phyloP scores from a whole-genome alignment of 2,888 invertebrate species.

The Lagria hirta region DNA sequence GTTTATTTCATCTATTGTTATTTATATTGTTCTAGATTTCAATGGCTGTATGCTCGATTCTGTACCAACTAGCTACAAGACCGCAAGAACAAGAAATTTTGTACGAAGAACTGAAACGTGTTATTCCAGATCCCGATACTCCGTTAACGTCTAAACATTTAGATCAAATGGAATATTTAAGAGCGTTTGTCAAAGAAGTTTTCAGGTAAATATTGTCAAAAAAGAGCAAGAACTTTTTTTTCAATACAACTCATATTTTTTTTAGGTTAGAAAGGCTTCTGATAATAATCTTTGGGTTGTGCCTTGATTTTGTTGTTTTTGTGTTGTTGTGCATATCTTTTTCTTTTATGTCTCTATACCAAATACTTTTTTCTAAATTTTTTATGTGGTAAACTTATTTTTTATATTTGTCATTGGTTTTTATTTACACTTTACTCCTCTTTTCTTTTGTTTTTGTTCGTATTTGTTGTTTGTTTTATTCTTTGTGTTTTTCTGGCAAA shows the following conservation, averaged over 20 bases:
- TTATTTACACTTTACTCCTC: constrained; percentile 10
- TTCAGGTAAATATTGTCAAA: constrained; percentile 68
- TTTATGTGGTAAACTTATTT: neutral
- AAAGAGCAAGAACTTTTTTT: too few relatives aligned
- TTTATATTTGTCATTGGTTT: constrained; percentile 2
- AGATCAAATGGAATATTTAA: constrained; percentile 67
- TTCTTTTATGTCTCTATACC: too few relatives aligned
- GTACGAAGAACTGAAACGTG: constrained; percentile 59
- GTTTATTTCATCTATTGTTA: constrained; percentile 3
- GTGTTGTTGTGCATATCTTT: too few relatives aligned
- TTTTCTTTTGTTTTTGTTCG: too few relatives aligned
- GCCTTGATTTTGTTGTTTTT: too few relatives aligned
- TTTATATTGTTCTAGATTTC: constrained; percentile 61
- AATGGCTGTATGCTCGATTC: constrained; percentile 71
- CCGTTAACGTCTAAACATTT: constrained; percentile 60
- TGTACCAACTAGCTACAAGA: constrained; percentile 70
- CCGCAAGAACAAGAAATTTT: constrained; percentile 66
- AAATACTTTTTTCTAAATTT: too few relatives aligned
- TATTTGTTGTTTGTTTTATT: too few relatives aligned
- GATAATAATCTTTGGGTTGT: too few relatives aligned
- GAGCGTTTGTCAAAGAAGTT: constrained; percentile 75
- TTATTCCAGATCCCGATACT: constrained; percentile 55
- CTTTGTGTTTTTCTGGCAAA: too few relatives aligned
- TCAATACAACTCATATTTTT: too few relatives aligned
- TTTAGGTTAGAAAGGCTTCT: too few relatives aligned